phyloP scores from a whole-genome alignment of 2,797 vertebrate genomes.

The Rhinoraja longicauda region DNA sequence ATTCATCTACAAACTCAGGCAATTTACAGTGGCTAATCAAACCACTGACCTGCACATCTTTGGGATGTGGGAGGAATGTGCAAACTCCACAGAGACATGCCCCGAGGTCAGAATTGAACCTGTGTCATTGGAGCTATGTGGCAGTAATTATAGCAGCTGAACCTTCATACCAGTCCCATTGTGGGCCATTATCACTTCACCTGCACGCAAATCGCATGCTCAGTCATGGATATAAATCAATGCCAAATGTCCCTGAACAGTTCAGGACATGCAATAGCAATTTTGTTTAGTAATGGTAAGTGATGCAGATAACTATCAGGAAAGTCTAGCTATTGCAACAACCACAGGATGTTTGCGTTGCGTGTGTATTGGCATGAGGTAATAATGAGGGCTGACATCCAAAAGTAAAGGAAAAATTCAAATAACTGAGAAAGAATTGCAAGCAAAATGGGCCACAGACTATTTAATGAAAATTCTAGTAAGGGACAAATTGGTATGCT shows the following conservation, averaged over 20 bases:
- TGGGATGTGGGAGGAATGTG: too few relatives aligned
- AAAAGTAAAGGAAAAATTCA: not conserved
- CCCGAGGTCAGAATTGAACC: too few relatives aligned
- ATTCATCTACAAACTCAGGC: too few relatives aligned
- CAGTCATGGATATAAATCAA: not conserved
- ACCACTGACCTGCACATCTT: too few relatives aligned
- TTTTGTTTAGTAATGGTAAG: not conserved
- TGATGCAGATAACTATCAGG: not conserved
- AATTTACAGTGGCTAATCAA: too few relatives aligned
- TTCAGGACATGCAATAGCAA: not conserved
- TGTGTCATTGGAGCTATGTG: not conserved
- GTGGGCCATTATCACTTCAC: not conserved
- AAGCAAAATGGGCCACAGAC: not conserved
- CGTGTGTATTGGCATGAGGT: not conserved
- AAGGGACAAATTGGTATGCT: not conserved
- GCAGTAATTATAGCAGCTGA: not conserved
- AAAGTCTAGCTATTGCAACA: not conserved
- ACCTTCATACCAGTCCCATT: not conserved
- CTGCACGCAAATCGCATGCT: not conserved
- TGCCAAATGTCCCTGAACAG: not conserved
- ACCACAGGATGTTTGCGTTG: not conserved
- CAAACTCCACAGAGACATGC: too few relatives aligned
- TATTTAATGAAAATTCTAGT: not conserved
- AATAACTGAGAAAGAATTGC: not conserved
- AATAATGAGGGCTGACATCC: not conserved